These are phyloP conservation scores for Drosophila falleni DNA, from an alignment of 2,888 invertebrate species.

Conservation along the genomic window DNA sequence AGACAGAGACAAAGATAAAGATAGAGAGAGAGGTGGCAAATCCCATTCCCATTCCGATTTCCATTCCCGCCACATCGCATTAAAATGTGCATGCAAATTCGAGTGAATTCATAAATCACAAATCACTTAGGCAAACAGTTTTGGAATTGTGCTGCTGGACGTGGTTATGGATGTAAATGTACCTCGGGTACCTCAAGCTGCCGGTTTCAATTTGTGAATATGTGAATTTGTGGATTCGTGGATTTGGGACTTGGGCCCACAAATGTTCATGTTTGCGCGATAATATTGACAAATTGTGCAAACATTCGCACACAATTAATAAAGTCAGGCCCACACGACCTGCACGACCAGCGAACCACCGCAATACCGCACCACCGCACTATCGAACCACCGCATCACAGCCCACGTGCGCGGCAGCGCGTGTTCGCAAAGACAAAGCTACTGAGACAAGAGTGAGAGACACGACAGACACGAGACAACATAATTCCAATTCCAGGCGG, in stretches of 20 bases:
- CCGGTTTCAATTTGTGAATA: constrained; percentile 3
- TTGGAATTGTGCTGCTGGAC: constrained; percentile 24
- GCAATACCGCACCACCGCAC: neutral
- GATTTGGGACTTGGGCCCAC: constrained; percentile 34
- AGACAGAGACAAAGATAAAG: neutral
- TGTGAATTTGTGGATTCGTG: neutral
- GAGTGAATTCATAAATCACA: constrained; percentile 75
- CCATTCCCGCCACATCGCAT: constrained; percentile 55
- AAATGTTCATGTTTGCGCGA: constrained; percentile 76
- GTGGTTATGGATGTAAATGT: constrained; percentile 32
- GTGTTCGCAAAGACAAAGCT: constrained; percentile 54
- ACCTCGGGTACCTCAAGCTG: constrained; percentile 6
- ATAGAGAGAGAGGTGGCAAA: neutral
- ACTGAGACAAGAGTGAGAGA: constrained; percentile 38
- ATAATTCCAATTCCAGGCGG: constrained; percentile 68
- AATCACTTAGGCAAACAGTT: constrained; percentile 73
- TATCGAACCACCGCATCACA: neutral
- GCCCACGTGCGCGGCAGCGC: constrained; percentile 52
- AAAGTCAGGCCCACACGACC: constrained; percentile 55
- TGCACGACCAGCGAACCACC: constrained; percentile 13
- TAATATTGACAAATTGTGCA: constrained; percentile 83
- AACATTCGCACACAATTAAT: constrained; percentile 82
- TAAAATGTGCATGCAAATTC: constrained; percentile 70
- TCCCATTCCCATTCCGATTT: neutral
- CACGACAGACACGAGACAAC: constrained; percentile 67